A percentile compares a stretch with the other conserved stretches of the same genome.
phyloP scores from a whole-genome alignment of 1,140 invertebrate species.

The Oryzaephilus surinamensis region DNA sequence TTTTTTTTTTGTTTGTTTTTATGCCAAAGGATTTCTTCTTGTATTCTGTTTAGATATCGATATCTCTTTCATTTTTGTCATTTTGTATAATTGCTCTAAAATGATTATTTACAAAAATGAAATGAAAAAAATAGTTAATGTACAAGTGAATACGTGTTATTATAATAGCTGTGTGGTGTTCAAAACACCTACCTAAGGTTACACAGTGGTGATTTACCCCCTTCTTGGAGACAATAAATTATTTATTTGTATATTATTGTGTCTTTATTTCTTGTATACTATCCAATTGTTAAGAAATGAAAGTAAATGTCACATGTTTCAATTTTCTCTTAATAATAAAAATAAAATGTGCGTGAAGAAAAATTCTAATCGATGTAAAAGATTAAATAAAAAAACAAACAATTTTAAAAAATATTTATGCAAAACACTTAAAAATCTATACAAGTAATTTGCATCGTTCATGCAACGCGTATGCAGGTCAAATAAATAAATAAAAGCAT shows the following conservation, averaged over 20 bases:
- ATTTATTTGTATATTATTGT: conserved; percentile 32
- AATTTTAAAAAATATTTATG: conserved; percentile 12
- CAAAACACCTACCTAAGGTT: conserved; percentile 28
- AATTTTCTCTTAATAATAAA: too few relatives aligned
- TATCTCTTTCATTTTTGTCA: conserved; percentile 14
- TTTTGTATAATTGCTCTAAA: conserved; percentile 15
- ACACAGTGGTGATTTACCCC: conserved; percentile 32
- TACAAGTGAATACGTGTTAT: conserved; percentile 27
- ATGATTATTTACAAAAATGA: conserved; percentile 15
- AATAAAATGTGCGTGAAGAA: conserved; percentile 10
- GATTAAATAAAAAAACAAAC: conserved; percentile 10
- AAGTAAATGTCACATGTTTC: too few relatives aligned
- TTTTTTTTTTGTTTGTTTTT: conserved; percentile 11
- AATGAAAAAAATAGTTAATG: conserved; percentile 19
- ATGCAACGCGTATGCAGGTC: conserved; percentile 14
- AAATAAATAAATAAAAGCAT: too few relatives aligned
- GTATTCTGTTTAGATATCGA: conserved; percentile 11
- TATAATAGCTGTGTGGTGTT: conserved; percentile 28
- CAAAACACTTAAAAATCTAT: conserved; percentile 14
- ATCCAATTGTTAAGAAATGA: too few relatives aligned
- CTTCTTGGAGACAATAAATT: conserved; percentile 38
- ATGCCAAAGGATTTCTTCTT: conserved; percentile 8
- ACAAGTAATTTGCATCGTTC: conserved; percentile 15
- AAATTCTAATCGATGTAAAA: conserved; percentile 7
- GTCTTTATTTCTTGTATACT: too few relatives aligned